Evolutionary conservation across 2,113 vertebrate genomes (phyloP), one percentile per base, ranked within the genome.

Genomic region (Silurus glanis): DNA sequence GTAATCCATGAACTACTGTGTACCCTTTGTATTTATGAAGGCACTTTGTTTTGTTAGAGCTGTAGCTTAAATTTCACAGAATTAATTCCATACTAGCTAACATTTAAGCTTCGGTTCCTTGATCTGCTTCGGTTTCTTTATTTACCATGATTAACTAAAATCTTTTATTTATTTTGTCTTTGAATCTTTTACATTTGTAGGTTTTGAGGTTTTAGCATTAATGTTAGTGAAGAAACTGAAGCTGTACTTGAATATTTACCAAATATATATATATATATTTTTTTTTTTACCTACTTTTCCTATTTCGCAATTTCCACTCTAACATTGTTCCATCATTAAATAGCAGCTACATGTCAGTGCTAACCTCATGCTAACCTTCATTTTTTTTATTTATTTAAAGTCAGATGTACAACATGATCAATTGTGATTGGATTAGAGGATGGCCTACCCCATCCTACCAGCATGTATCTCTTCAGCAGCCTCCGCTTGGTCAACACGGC

Each of bases 381-480:
- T 59, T 28, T 13, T 55, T 37, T 37, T 37, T 37, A 37, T 37
- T 37, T 37, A 37, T 37, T 37, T 37, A 37, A 79, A 79, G 25
- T 9, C 14, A 37, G 8, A 3, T 37, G 14, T 58, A 37, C 37
- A 37, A 3, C 37, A 79, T 56, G 12, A 79, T 58, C 8, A 3
- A 72, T 13, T 2, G 12, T 76, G 47, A 64, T 72, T 83, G 23
- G 16, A 64, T 61, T 58, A 72, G 9, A 62, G 53, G 23, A 9
- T 53, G 80, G 90, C 96, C 94, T 90, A 99, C 98, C 96, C 98
- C 98, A 99, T 89, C 98, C 98, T 75, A 99, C 93, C 88, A 97
- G 88, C 89, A 97, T 92, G 76, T 97, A 99, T 17, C 92, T 94
- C 93, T 96, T 96, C 47, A 98, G 94, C 82, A 98, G 92, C 0